Percentiles rank a stretch among this genome's conserved stretches.
Conservation (phyloP, 37 sponge, comb jelly and placozoan species). For the Amphimedon queenslandica region DNA sequence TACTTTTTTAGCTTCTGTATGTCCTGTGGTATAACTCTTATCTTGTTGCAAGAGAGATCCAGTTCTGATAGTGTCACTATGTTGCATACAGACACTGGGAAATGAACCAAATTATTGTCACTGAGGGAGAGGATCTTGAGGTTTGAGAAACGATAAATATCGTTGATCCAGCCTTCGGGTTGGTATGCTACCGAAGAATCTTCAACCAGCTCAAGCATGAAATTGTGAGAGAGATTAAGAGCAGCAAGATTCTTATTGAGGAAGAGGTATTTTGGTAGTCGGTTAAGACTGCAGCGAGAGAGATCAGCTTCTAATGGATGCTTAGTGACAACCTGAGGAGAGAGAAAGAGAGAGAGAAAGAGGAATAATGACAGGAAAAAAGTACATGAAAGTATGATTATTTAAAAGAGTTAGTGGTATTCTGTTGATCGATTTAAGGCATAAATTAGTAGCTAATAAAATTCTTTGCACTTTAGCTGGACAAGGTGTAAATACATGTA, state of each 20-base stretch:
- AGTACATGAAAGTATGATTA: no score
- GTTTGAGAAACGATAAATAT: constrained; percentile 51
- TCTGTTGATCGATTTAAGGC: no score
- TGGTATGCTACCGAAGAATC: constrained; percentile 3
- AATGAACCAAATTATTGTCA: constrained; percentile 64
- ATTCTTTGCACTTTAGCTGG: no score
- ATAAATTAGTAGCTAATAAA: no score
- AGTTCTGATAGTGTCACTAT: constrained; percentile 55
- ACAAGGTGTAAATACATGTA: no score
- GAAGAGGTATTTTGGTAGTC: constrained; percentile 75
- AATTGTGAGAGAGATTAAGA: constrained; percentile 72
- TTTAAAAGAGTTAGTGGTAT: no score
- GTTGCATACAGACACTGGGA: constrained; percentile 66
- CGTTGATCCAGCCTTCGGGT: constrained; percentile 65
- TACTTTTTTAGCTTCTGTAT: constrained; percentile 45
- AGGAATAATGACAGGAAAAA: background rate
- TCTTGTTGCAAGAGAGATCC: constrained; percentile 62
- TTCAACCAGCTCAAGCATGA: constrained; percentile 40
- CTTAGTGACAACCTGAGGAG: constrained; percentile 41
- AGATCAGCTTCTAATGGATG: constrained; percentile 72
- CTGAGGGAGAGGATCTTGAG: constrained; percentile 69
- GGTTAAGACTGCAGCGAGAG: constrained; percentile 65
- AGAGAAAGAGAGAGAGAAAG: background rate
- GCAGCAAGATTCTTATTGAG: constrained; percentile 60
- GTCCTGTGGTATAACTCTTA: constrained; percentile 45